Evolutionary conservation across 2,888 invertebrate genomes (phyloP).

Genomic region (Orthosia gothica): DNA sequence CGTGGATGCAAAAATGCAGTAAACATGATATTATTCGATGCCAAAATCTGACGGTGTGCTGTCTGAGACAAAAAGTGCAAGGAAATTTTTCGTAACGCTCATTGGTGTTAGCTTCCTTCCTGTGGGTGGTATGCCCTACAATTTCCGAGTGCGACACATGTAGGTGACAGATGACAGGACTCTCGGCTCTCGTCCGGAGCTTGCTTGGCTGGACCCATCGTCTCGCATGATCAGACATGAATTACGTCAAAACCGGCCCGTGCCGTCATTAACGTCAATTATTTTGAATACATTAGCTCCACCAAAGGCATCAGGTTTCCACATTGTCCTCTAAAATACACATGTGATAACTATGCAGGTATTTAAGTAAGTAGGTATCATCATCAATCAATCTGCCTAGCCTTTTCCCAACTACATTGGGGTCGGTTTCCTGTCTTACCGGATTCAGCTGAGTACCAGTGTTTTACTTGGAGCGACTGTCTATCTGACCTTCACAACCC

Average conservation of each 20-base stretch:
- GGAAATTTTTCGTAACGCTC: conserved; percentile 38
- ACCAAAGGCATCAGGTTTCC: conserved; percentile 52
- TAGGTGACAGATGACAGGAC: conserved; percentile 63
- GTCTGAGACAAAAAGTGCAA: conserved; percentile 15
- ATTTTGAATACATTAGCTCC: conserved; percentile 64
- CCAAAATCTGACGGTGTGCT: conserved; percentile 46
- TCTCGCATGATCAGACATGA: conserved; percentile 72
- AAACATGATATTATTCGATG: conserved; percentile 67
- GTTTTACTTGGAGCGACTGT: too few species aligned
- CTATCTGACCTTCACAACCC: too few species aligned
- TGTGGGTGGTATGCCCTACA: conserved; percentile 55
- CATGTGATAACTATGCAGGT: conserved; percentile 6
- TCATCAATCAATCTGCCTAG: too few species aligned
- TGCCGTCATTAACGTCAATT: conserved; percentile 83
- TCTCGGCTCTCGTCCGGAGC: conserved; percentile 63
- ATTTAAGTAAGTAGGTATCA: neutral
- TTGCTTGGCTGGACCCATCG: conserved; percentile 56
- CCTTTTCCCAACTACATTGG: too few species aligned
- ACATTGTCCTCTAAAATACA: conserved; percentile 24
- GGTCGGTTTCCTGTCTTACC: too few species aligned
- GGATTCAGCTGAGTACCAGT: too few species aligned
- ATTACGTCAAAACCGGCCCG: conserved; percentile 81
- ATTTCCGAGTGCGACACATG: conserved; percentile 43
- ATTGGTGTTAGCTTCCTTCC: conserved; percentile 67
- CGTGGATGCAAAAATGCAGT: conserved; percentile 78